Percentiles rank a stretch among this genome's conserved stretches.
phyloP scores from a whole-genome alignment of 2,888 invertebrate genomes.

The Ornithoptera priamus region DNA sequence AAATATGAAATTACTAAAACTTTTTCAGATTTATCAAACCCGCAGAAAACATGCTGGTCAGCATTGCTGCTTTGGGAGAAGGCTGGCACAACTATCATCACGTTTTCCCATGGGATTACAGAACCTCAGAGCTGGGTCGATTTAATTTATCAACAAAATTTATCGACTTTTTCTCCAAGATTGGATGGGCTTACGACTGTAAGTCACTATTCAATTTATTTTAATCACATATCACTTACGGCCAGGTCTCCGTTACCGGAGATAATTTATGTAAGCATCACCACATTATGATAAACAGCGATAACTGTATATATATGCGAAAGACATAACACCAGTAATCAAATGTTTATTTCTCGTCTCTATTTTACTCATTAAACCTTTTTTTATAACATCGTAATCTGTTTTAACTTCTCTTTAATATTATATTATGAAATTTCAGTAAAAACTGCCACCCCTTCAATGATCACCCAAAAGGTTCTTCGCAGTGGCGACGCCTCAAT shows the following conservation, averaged over 20 bases:
- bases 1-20: neutral
- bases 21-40: constrained; percentile 84
- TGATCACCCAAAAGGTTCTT: constrained; percentile 58
- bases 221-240: no score
- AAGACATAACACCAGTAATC: no score
- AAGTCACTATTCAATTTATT: constrained; percentile 41
- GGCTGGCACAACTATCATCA: constrained; percentile 93
- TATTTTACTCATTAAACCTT: neutral
- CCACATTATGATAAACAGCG: no score
- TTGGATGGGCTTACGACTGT: constrained; percentile 92
- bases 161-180: constrained; percentile 87
- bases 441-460: constrained; percentile 60
- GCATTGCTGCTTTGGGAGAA: constrained; percentile 88
- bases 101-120: constrained; percentile 87
- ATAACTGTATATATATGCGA: no score
- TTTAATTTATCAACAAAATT: constrained; percentile 89
- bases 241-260: no score
- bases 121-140: constrained; percentile 83
- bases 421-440: constrained; percentile 51
- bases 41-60: constrained; percentile 85
- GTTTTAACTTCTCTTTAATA: neutral
- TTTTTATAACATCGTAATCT: neutral
- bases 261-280: no score
- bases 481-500: constrained; percentile 62
- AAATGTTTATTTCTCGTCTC: no score